Conservation (phyloP, 2,797 vertebrate genomes). For the Hemibagrus guttatus region DNA sequence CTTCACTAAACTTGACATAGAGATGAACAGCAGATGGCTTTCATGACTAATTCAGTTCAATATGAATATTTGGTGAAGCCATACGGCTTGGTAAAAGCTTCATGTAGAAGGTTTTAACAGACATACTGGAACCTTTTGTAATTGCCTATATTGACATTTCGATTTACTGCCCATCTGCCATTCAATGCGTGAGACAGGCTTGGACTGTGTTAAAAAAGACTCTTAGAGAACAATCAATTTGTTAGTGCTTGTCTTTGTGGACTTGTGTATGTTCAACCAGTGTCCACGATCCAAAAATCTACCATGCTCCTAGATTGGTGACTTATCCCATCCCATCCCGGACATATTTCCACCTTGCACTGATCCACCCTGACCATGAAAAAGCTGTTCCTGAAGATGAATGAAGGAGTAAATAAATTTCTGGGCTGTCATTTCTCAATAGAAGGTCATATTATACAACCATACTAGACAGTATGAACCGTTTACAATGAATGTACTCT, state of each 20-base stretch:
- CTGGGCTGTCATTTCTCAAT: neutral
- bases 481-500: neutral
- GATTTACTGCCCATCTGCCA: neutral
- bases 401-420: neutral
- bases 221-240: slow-evolving; percentile 2
- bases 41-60: neutral
- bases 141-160: slow-evolving; percentile 9
- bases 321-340: neutral
- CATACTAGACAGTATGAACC: neutral
- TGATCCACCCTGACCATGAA: neutral
- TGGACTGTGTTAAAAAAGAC: neutral
- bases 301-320: neutral
- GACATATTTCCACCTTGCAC: neutral
- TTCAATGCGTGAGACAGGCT: neutral
- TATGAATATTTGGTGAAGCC: slow-evolving; percentile 8
- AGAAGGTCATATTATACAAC: neutral
- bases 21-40: neutral
- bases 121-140: neutral
- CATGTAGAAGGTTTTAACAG: slow-evolving; percentile 4
- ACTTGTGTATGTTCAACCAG: neutral
- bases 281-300: neutral
- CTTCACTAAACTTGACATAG: neutral
- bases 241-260: neutral
- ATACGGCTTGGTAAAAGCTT: slow-evolving; percentile 12
- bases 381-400: neutral